These are phyloP conservation scores for Heliothis virescens DNA, from an alignment of 1,140 invertebrate species.

Conservation along the genomic window DNA sequence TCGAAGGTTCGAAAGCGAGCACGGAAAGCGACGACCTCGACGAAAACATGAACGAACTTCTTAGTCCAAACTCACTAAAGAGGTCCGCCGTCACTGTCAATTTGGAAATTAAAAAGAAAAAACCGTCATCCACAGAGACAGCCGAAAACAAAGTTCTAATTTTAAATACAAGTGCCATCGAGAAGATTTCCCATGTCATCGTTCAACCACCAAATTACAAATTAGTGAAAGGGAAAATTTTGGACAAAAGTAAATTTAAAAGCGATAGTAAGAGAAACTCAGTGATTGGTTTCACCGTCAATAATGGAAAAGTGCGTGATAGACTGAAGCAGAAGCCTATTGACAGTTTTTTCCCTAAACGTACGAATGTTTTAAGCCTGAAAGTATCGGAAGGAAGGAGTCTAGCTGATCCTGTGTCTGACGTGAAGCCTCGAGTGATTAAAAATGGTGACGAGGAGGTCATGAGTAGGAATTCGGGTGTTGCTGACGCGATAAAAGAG, in stretches of 20 bases:
- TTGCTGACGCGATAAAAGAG: conserved; percentile 65
- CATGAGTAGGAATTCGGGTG: conserved; percentile 74
- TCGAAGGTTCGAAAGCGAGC: conserved; percentile 60
- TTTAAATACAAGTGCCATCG: conserved; percentile 80
- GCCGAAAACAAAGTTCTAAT: conserved; percentile 78
- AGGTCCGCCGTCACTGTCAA: conserved; percentile 69
- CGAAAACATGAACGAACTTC: conserved; percentile 54
- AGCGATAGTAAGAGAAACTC: conserved; percentile 48
- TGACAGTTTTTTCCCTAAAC: conserved; percentile 64
- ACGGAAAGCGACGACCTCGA: conserved; percentile 51
- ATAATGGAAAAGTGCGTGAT: conserved; percentile 55
- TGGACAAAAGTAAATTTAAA: conserved; percentile 65
- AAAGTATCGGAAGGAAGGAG: conserved; percentile 51
- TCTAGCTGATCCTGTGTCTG: conserved; percentile 43
- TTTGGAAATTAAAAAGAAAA: conserved; percentile 80
- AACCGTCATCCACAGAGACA: conserved; percentile 61
- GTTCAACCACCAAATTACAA: conserved; percentile 82
- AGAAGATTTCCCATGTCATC: conserved; percentile 78
- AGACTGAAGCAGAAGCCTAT: conserved; percentile 70
- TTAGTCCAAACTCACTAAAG: conserved; percentile 54
- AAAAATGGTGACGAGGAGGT: conserved; percentile 54
- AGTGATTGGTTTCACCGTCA: conserved; percentile 37
- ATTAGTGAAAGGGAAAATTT: conserved; percentile 75
- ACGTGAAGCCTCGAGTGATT: conserved; percentile 45
- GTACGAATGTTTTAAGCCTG: conserved; percentile 54